Conservation (phyloP, 2,113 vertebrate genomes). For the Seriola quinqueradiata region DNA sequence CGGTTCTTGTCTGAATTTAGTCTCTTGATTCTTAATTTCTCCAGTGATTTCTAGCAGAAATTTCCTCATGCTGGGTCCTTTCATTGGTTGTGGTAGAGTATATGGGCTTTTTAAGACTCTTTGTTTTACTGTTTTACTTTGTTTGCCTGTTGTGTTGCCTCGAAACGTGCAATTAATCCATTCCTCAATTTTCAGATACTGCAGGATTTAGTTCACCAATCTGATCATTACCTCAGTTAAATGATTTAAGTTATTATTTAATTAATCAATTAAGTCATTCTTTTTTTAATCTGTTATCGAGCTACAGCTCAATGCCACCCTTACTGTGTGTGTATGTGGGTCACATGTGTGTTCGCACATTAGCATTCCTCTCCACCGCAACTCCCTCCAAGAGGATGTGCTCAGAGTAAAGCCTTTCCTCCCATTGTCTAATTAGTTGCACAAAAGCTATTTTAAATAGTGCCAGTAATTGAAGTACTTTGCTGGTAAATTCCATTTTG, state of each 20-base stretch:
- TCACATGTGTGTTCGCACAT: slow-evolving; percentile 23
- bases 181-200: neutral
- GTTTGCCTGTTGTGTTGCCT: neutral
- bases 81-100: neutral
- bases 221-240: neutral
- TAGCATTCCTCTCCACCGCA: slow-evolving; percentile 24
- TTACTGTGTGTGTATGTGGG: neutral
- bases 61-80: neutral
- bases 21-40: no score
- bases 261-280: neutral
- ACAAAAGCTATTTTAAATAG: slow-evolving; percentile 10
- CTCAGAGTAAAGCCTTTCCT: slow-evolving; percentile 21
- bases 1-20: no score
- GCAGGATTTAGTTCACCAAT: neutral
- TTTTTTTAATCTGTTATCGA: neutral
- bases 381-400: slow-evolving; percentile 17
- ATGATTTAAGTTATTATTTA: neutral
- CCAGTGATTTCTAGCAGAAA: neutral
- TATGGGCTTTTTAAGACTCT: no score
- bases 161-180: neutral
- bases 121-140: neutral
- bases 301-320: no score
- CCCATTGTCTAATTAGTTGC: slow-evolving; percentile 16
- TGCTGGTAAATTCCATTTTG: neutral
- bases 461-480: neutral